Evolutionary conservation across 92 coral and sea anemone genomes (phyloP).

Genomic region (Micromussa lordhowensis): DNA sequence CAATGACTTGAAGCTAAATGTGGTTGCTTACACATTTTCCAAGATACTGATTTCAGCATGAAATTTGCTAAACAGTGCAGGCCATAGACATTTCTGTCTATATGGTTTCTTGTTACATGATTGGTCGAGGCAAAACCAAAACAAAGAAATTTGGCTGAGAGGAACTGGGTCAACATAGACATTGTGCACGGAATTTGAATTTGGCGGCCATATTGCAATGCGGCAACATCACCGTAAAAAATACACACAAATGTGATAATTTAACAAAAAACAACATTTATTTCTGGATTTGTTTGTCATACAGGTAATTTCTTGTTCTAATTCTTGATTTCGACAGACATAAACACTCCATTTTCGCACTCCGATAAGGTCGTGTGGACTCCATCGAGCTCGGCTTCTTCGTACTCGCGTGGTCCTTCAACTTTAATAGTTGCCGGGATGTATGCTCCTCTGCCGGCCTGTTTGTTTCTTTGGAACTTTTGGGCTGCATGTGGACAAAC

Average conservation of each 20-base stretch:
- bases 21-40: too few relatives aligned
- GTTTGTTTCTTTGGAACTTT: constrained; percentile 26
- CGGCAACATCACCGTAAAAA: constrained; percentile 36
- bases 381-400: constrained; percentile 20
- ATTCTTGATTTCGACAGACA: constrained; percentile 28
- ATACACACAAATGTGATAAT: constrained; percentile 31
- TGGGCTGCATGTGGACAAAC: constrained; percentile 39
- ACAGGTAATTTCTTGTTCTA: constrained; percentile 16
- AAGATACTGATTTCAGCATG: too few relatives aligned
- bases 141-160: constrained; percentile 31
- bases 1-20: too few relatives aligned
- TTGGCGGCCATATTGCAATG: constrained; percentile 35
- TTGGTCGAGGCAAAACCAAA: constrained; percentile 33
- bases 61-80: too few relatives aligned
- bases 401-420: constrained; percentile 24
- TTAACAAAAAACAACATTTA: not conserved
- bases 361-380: constrained; percentile 32
- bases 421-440: constrained; percentile 26
- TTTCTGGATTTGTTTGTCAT: constrained; percentile 14
- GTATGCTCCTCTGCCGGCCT: constrained; percentile 32
- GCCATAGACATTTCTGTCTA: too few relatives aligned
- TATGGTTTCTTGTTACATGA: too few relatives aligned
- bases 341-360: constrained; percentile 34
- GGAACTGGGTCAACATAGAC: constrained; percentile 26
- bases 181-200: constrained; percentile 4